These are phyloP conservation scores for Pipistrellus pipistrellus DNA, from an alignment of 2,797 vertebrate genomes.

Conservation along the genomic window DNA sequence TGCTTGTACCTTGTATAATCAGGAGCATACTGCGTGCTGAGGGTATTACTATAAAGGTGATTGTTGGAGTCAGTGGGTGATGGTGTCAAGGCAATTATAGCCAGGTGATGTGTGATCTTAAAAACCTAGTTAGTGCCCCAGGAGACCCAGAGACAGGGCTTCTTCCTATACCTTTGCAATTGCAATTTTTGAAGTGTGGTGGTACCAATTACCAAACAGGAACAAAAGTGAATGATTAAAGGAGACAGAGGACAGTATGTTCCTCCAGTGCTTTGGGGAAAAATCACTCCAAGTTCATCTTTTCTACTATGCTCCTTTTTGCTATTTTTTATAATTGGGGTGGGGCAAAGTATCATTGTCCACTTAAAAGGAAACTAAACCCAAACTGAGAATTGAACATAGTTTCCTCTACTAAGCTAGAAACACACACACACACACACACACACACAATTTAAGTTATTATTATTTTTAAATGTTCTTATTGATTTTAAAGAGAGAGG, in stretches of 20 bases:
- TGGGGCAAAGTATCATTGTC: slow-evolving; percentile 10
- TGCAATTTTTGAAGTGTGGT: slow-evolving; percentile 2
- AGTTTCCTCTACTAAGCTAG: background rate
- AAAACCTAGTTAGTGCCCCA: slow-evolving; percentile 70
- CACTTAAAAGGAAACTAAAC: slow-evolving; percentile 61
- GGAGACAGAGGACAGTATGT: background rate
- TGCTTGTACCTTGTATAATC: slow-evolving; percentile 70
- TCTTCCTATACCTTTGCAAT: slow-evolving; percentile 1
- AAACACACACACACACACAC: background rate
- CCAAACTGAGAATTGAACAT: background rate
- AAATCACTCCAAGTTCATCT: slow-evolving; percentile 39
- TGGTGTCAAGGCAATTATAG: slow-evolving; percentile 70
- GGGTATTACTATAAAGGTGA: slow-evolving; percentile 63
- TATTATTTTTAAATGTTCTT: background rate
- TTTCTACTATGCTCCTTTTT: slow-evolving; percentile 52
- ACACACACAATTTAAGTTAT: background rate
- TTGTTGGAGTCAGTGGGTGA: slow-evolving; percentile 79
- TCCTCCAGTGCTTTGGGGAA: background rate
- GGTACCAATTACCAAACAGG: slow-evolving; percentile 19
- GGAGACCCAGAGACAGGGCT: background rate
- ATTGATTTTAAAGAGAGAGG: no score
- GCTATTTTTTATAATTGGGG: background rate
- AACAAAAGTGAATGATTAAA: slow-evolving; percentile 60
- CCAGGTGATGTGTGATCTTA: slow-evolving; percentile 67
- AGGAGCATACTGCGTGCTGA: slow-evolving; percentile 17